Conservation (phyloP, 2,113 vertebrate species). For the Brachirus orientalis region DNA sequence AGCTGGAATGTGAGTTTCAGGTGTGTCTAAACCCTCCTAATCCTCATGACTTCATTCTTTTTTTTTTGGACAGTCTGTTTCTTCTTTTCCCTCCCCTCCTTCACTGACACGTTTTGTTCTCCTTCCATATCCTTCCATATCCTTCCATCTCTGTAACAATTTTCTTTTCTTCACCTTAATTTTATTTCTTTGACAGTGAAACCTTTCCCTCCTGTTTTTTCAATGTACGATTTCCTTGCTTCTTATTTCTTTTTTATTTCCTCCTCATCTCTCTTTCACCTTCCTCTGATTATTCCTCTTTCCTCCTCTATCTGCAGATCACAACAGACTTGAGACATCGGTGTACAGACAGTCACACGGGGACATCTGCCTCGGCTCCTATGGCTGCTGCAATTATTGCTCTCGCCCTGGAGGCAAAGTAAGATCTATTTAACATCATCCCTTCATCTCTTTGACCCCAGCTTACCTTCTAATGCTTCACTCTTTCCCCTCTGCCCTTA, state of each 20-base stretch:
- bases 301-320: conserved; percentile 85
- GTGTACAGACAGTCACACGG: conserved; percentile 98
- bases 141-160: neutral
- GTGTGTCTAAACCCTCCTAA: conserved; percentile 56
- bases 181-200: conserved; percentile 7
- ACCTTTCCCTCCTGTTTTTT: neutral
- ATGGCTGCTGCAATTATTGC: conserved; percentile 99
- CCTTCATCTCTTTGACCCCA: conserved; percentile 37
- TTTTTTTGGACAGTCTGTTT: neutral
- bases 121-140: neutral
- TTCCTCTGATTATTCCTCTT: neutral
- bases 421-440: conserved; percentile 80
- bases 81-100: conserved; percentile 10
- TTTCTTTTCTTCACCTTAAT: neutral
- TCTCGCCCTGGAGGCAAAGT: conserved; percentile 98
- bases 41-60: conserved; percentile 47
- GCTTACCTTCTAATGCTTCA: conserved; percentile 39
- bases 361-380: conserved; percentile 96
- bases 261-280: conserved; percentile 1
- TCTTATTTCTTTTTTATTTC: neutral
- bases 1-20: conserved; percentile 63
- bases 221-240: neutral
- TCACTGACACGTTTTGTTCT: conserved; percentile 1
- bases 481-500: conserved; percentile 28
- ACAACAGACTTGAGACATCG: conserved; percentile 97